Conservation (phyloP, 64 coral and sea anemone species). For the Trachythela sp. region DNA sequence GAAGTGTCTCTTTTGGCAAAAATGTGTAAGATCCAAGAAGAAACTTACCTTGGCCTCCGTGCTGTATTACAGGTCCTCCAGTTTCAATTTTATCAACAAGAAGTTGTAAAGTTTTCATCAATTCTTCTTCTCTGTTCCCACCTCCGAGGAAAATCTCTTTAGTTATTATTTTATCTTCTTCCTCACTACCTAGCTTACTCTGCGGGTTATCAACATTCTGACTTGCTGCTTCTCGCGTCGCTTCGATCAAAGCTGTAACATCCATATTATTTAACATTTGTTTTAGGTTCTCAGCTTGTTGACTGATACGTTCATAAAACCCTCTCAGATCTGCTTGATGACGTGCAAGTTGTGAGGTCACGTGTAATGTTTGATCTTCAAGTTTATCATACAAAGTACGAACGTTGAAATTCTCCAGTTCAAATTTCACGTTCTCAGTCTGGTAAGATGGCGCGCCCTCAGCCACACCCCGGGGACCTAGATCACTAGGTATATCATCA, state of each 20-base stretch:
- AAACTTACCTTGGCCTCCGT: conserved; percentile 9
- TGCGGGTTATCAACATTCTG: neutral
- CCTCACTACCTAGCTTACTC: neutral
- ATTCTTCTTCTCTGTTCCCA: conserved; percentile 68
- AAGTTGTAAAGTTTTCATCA: conserved; percentile 76
- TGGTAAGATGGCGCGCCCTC: conserved; percentile 81
- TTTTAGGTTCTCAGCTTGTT: conserved; percentile 90
- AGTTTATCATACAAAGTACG: conserved; percentile 90
- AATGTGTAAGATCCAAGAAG: too few relatives aligned
- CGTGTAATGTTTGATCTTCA: conserved; percentile 88
- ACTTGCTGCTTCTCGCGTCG: conserved; percentile 37
- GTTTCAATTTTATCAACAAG: conserved; percentile 83
- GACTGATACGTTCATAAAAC: conserved; percentile 91
- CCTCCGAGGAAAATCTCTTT: conserved; percentile 76
- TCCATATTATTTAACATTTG: conserved; percentile 94
- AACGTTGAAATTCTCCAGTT: conserved; percentile 90
- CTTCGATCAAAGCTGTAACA: conserved; percentile 93
- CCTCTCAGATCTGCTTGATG: conserved; percentile 90
- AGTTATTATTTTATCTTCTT: neutral
- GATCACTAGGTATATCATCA: conserved; percentile 70
- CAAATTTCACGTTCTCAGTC: conserved; percentile 71
- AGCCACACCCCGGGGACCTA: conserved; percentile 76
- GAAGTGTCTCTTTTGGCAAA: too few relatives aligned
- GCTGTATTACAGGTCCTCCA: conserved; percentile 55
- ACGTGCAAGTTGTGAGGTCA: conserved; percentile 82